Evolutionary conservation across 23 tunicate genomes (phyloP).

Genomic region (Styela clava): DNA sequence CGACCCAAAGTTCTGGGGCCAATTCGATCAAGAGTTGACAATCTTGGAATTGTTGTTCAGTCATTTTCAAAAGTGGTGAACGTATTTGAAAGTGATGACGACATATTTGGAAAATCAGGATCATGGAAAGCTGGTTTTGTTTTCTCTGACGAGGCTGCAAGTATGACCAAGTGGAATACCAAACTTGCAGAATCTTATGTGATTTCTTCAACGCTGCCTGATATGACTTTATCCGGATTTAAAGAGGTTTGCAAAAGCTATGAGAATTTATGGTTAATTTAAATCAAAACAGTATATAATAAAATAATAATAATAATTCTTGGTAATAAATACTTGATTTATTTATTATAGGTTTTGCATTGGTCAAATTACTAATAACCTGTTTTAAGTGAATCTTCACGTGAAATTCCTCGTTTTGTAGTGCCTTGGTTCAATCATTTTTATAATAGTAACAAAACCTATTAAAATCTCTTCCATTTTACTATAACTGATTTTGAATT

Average conservation of each 20-base stretch:
- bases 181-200: neutral
- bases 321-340: too few relatives aligned
- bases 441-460: too few relatives aligned
- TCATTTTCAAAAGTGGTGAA: conserved; percentile 1
- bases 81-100: neutral
- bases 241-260: neutral
- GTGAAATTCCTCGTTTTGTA: too few relatives aligned
- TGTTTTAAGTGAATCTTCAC: too few relatives aligned
- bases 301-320: too few relatives aligned
- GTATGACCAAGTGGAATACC: too few relatives aligned
- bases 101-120: neutral
- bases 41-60: neutral
- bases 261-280: neutral
- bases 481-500: too few relatives aligned
- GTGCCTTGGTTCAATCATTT: too few relatives aligned
- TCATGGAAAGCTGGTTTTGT: conserved; percentile 23
- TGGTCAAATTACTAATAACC: too few relatives aligned
- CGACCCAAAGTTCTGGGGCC: conserved; percentile 21
- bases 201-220: conserved; percentile 24
- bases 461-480: too few relatives aligned
- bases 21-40: neutral
- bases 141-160: neutral
- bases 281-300: too few relatives aligned
- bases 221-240: neutral
- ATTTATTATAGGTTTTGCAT: too few relatives aligned